Base-by-base conservation (phyloP, 2,888 invertebrate genomes). In the Lymantria dispar region DNA sequence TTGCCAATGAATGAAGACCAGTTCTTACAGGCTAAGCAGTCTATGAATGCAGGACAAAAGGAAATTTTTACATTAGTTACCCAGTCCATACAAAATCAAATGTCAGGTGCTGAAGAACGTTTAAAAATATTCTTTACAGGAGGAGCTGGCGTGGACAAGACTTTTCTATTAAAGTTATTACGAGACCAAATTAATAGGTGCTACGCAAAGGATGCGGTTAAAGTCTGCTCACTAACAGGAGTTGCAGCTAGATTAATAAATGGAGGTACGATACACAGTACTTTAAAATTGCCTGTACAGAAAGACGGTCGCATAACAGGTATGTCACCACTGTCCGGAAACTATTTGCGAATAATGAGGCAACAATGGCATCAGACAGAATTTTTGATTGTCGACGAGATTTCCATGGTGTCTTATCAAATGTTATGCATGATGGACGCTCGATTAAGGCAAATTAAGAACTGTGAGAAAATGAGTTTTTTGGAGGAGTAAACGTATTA, bases 341-440 rank as follows among this genome's bases (percentile, higher is more conserved):
- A 62, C 48, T 63, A 62, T 45, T 58, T 70, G 43, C 53, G 62
- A 48, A 49, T 54, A 43, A 69, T 73, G 68, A 52, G 66, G 22
- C 59, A 52, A 51, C 49, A 58, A 46, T 70, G 67, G 64, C 56
- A 61, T 47, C 38, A 64, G 12, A 48, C 62, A 37, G 58, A 68
- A 40, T 70, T 64, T 58, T 41, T 69, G 36, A 53, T 72, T 46
- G 58, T 69, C n/a, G 69, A 70, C 43, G 60, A 67, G 50, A 62
- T 68, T 46, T 72, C 68, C 40, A 68, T 72, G 70, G 68, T 70
- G 7, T 57, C 70, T 0, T 70, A 74, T 58, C 58, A 72, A 50
- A 69, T 66, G 59, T 51, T 70, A 3, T 61, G 68, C 22, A 66
- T 64, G 62, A 59, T 68, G 3, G 62, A 71, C 43, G 50, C 57